Conservation (phyloP, 2,113 vertebrate genomes). For the Leptobrachium ailaonicum region DNA sequence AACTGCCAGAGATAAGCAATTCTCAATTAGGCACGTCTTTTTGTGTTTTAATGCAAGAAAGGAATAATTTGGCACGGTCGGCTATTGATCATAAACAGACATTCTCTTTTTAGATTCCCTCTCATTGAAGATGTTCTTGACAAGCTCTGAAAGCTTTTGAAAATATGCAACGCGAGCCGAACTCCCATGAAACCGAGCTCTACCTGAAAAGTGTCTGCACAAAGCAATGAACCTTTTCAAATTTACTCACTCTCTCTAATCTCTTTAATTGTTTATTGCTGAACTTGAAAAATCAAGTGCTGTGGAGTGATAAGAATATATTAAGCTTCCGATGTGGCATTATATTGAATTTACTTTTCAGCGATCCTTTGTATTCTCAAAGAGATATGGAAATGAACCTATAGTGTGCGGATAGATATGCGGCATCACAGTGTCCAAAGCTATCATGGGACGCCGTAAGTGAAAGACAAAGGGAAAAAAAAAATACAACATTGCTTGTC, state of each 20-base stretch:
- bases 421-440: slow-evolving; percentile 39
- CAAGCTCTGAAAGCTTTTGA: slow-evolving; percentile 40
- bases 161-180: slow-evolving; percentile 34
- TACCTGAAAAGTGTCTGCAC: slow-evolving; percentile 47
- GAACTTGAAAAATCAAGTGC: slow-evolving; percentile 53
- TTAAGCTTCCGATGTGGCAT: slow-evolving; percentile 60
- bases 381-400: slow-evolving; percentile 62
- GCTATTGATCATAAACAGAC: slow-evolving; percentile 40
- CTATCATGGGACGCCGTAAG: slow-evolving; percentile 51
- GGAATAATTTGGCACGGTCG: background rate
- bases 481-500: slow-evolving; percentile 51
- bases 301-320: slow-evolving; percentile 60
- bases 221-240: slow-evolving; percentile 28
- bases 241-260: slow-evolving; percentile 29
- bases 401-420: slow-evolving; percentile 59
- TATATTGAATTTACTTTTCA: slow-evolving; percentile 52
- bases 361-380: slow-evolving; percentile 56
- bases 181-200: slow-evolving; percentile 33
- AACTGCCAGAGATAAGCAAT: slow-evolving; percentile 5
- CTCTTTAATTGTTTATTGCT: slow-evolving; percentile 56
- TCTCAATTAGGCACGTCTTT: slow-evolving; percentile 18
- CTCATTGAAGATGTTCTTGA: slow-evolving; percentile 30
- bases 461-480: slow-evolving; percentile 44
- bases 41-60: slow-evolving; percentile 36
- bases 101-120: background rate